A percentile compares a stretch with the other conserved stretches of the same genome.
Conservation (phyloP, 2,113 vertebrate species). For the Protomyctophum bolini region DNA sequence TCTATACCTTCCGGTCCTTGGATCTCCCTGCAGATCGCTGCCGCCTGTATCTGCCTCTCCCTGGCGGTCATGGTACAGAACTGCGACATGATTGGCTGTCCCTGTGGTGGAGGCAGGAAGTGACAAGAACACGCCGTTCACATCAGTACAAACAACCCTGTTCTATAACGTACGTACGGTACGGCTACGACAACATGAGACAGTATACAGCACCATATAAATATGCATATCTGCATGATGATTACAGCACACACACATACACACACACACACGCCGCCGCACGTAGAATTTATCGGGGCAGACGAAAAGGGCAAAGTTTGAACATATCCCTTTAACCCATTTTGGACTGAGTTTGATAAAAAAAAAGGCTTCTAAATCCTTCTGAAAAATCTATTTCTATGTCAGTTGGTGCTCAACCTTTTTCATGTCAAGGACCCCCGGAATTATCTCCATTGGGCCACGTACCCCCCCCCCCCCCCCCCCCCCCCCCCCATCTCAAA, state of each 20-base stretch:
- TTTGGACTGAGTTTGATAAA: no score
- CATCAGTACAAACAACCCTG: constrained; percentile 34
- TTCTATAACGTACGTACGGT: constrained; percentile 14
- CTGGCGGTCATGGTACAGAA: constrained; percentile 84
- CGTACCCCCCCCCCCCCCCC: no score
- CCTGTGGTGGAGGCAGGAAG: constrained; percentile 59
- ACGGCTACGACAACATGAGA: constrained; percentile 7
- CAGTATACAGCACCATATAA: constrained; percentile 2
- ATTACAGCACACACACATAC: constrained; percentile 15
- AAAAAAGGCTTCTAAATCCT: no score
- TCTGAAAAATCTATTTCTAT: no score
- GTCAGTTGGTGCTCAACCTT: no score
- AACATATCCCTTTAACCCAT: constrained; percentile 77
- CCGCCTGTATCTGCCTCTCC: constrained; percentile 90
- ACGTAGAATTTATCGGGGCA: constrained; percentile 57
- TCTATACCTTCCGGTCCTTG: constrained; percentile 87
- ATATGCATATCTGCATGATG: constrained; percentile 30
- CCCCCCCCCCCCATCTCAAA: no score
- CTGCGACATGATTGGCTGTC: constrained; percentile 82
- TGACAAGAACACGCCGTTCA: constrained; percentile 33
- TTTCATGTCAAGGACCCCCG: no score
- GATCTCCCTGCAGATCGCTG: constrained; percentile 92
- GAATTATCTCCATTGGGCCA: no score
- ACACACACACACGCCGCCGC: constrained; percentile 28
- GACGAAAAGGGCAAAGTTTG: constrained; percentile 72